A percentile compares a stretch with the other conserved stretches of the same genome.
Evolutionary conservation across 2,888 invertebrate genomes (phyloP).

Genomic region (Sinodicranocentrus sp.): DNA sequence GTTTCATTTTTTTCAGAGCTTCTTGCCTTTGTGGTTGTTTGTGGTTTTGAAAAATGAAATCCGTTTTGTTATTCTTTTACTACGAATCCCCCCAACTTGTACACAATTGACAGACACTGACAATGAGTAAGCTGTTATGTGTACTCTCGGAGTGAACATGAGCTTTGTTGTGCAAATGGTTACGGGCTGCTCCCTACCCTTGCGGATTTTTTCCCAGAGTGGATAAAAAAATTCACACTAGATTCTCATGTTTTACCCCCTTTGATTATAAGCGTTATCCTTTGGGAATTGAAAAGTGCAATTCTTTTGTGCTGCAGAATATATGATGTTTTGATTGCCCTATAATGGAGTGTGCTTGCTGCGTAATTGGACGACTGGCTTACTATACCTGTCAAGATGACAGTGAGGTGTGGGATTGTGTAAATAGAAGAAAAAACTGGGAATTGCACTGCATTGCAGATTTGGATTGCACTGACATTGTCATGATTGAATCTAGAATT

Average conservation of each 20-base stretch:
- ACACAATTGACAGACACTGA: slow-evolving; percentile 24
- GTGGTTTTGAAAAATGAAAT: slow-evolving; percentile 46
- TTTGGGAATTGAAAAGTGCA: slow-evolving; percentile 19
- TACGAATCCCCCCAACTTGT: too few species aligned
- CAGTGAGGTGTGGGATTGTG: neutral
- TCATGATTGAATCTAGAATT: neutral
- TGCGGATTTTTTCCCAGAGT: too few species aligned
- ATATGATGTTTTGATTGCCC: slow-evolving; percentile 14
- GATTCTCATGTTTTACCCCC: neutral
- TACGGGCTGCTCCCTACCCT: too few species aligned
- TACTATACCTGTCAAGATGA: neutral
- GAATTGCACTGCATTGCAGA: neutral
- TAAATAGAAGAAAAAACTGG: neutral
- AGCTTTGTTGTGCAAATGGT: slow-evolving; percentile 46
- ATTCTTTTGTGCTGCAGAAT: slow-evolving; percentile 25
- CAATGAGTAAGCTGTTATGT: neutral
- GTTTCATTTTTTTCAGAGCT: neutral
- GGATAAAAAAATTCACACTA: too few species aligned
- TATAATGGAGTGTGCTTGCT: slow-evolving; percentile 51
- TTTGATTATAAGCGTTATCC: slow-evolving; percentile 18
- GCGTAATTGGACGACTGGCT: slow-evolving; percentile 32
- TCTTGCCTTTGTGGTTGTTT: slow-evolving; percentile 25
- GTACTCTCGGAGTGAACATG: slow-evolving; percentile 17
- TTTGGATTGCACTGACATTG: neutral
- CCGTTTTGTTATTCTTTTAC: slow-evolving; percentile 30